Evolutionary conservation across 1,140 invertebrate genomes (phyloP).

Genomic region (Diuraphis noxia): DNA sequence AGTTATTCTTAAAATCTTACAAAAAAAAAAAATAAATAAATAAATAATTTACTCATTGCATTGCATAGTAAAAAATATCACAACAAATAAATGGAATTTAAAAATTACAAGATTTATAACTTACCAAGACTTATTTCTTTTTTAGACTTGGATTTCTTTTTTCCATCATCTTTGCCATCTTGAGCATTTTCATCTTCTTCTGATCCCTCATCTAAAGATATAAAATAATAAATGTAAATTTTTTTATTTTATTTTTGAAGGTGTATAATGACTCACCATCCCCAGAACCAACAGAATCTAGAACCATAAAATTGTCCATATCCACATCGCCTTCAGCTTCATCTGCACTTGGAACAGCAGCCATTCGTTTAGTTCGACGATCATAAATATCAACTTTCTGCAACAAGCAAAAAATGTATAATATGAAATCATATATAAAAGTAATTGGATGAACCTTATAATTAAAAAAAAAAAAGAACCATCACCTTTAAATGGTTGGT

Average conservation of each 20-base stretch:
- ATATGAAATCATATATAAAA: not conserved
- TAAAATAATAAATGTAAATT: constrained; percentile 59
- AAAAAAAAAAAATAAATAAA: not conserved
- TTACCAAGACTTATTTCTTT: constrained; percentile 64
- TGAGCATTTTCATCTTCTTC: constrained; percentile 62
- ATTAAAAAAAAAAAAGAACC: constrained; percentile 25
- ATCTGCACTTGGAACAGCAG: constrained; percentile 58
- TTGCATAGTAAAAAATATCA: not conserved
- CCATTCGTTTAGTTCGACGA: constrained; percentile 32
- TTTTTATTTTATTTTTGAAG: constrained; percentile 55
- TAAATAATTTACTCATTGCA: too few species aligned
- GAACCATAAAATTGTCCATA: constrained; percentile 80
- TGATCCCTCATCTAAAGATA: constrained; percentile 63
- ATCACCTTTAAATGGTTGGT: constrained; percentile 76
- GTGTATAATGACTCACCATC: constrained; percentile 62
- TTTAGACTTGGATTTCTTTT: constrained; percentile 60
- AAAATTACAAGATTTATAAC: constrained; percentile 23
- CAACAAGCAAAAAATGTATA: not conserved
- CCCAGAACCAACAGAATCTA: constrained; percentile 81
- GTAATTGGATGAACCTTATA: not conserved
- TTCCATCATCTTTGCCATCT: constrained; percentile 62
- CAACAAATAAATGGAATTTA: not conserved
- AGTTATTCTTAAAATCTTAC: too few species aligned
- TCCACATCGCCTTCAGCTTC: constrained; percentile 76
- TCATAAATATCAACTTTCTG: constrained; percentile 48